Evolutionary conservation across 2,797 vertebrate species (phyloP).

Genomic region (Enteromius fasciolatus): DNA sequence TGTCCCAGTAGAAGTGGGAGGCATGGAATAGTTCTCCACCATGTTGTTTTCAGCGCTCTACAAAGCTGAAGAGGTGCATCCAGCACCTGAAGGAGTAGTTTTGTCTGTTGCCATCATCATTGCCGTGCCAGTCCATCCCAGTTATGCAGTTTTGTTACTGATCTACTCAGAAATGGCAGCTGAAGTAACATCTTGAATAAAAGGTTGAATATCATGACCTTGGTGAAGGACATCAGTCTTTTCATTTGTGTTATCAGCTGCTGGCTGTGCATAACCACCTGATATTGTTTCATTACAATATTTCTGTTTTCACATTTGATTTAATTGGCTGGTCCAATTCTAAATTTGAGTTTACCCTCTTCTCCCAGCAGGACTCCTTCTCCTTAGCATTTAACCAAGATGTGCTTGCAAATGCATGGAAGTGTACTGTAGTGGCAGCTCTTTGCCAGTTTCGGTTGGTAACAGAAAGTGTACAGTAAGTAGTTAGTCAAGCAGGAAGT

Average conservation of each 20-base stretch:
- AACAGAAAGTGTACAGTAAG: background rate
- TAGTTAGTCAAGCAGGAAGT: background rate
- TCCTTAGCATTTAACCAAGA: background rate
- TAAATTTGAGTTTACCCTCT: background rate
- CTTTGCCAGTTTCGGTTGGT: background rate
- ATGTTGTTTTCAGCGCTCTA: constrained; percentile 5
- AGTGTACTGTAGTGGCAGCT: background rate
- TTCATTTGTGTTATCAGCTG: background rate
- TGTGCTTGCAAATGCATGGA: background rate
- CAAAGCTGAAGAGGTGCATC: background rate
- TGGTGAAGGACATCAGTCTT: background rate
- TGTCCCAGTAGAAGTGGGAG: constrained; percentile 20
- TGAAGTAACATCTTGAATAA: background rate
- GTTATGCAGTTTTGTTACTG: background rate
- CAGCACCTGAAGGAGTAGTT: background rate
- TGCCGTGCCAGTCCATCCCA: background rate
- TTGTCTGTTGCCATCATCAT: background rate
- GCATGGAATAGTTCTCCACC: constrained; percentile 1
- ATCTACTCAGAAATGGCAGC: background rate
- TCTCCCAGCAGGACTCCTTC: background rate
- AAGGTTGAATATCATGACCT: constrained; percentile 4
- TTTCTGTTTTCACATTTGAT: background rate
- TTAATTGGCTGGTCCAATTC: background rate
- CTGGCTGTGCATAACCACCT: background rate
- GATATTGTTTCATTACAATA: background rate